A percentile compares a stretch with the other conserved stretches of the same genome.
Evolutionary conservation across 2,888 invertebrate genomes (phyloP).

Genomic region (Pollenia labialis): DNA sequence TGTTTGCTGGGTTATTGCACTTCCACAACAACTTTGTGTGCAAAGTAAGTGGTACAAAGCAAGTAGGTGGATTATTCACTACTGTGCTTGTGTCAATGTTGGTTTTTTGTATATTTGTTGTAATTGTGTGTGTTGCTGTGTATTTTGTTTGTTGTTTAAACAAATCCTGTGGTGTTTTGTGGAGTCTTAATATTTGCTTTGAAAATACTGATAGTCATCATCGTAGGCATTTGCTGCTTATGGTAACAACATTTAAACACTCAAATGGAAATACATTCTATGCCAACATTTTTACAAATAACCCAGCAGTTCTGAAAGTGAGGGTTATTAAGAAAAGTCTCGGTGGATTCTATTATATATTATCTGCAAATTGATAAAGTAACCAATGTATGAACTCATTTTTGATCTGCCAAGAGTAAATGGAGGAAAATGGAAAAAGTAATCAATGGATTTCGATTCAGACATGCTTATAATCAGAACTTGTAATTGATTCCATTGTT

Average conservation of each 20-base stretch:
- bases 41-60: constrained; percentile 11
- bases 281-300: neutral
- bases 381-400: no score
- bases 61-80: neutral
- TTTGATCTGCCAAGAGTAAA: no score
- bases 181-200: constrained; percentile 53
- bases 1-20: constrained; percentile 22
- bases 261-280: neutral
- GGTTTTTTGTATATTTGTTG: neutral
- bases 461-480: no score
- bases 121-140: neutral
- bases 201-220: constrained; percentile 49
- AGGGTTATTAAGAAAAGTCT: no score
- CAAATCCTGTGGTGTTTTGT: constrained; percentile 55
- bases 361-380: no score
- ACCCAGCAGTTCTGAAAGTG: neutral
- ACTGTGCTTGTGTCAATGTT: constrained; percentile 17
- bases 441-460: no score
- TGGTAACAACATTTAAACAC: constrained; percentile 16
- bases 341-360: no score
- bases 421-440: no score
- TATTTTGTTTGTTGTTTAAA: constrained; percentile 32
- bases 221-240: constrained; percentile 52
- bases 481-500: no score
- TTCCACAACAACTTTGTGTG: neutral